Evolutionary conservation across 2,113 vertebrate genomes (phyloP).

Genomic region (Pipra filicauda): DNA sequence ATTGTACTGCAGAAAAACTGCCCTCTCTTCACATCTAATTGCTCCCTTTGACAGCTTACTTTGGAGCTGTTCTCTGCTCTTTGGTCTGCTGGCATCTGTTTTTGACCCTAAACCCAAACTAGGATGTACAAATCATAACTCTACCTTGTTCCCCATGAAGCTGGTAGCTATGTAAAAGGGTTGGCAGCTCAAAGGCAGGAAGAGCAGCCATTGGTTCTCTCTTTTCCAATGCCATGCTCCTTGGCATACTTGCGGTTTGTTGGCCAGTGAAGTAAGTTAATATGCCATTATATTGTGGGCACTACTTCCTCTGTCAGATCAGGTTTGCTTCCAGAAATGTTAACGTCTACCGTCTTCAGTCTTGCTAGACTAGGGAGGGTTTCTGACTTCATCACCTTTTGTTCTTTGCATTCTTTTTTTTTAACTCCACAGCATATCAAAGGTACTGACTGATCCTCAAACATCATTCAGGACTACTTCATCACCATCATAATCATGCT

Average conservation of each 20-base stretch:
- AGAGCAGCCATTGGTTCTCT: background rate
- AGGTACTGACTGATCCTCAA: background rate
- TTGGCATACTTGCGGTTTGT: background rate
- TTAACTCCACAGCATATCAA: background rate
- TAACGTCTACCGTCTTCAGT: background rate
- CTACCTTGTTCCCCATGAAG: background rate
- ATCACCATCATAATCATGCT: background rate
- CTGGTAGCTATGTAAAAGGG: background rate
- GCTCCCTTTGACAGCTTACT: background rate
- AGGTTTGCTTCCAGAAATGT: background rate
- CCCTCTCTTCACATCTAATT: background rate
- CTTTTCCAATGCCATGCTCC: background rate
- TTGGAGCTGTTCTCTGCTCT: background rate
- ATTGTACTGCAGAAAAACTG: background rate
- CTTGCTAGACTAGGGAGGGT: background rate
- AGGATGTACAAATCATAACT: background rate
- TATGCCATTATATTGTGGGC: accelerated
- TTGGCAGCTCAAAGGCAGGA: background rate
- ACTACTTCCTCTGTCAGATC: background rate
- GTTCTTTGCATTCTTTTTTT: background rate
- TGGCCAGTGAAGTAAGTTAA: background rate
- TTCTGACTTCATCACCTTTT: background rate
- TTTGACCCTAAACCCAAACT: background rate
- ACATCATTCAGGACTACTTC: background rate
- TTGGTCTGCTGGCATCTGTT: background rate